Percentiles rank a stretch among this genome's conserved stretches.
These are phyloP conservation scores for Polia nebulosa DNA, from an alignment of 2,888 invertebrate genomes.

Conservation along the genomic window DNA sequence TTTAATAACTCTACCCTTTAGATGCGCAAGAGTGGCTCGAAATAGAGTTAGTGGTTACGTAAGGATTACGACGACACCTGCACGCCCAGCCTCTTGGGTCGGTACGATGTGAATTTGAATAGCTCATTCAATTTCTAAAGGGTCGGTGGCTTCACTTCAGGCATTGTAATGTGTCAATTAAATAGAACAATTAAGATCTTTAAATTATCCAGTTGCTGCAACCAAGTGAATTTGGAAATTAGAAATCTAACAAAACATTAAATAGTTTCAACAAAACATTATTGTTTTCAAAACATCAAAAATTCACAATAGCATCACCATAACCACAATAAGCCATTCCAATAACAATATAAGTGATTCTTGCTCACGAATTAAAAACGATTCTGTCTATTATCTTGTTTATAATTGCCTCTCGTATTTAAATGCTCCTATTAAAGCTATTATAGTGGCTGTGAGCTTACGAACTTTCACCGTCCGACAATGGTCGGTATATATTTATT, in stretches of 20 bases:
- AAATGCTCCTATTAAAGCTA: slow-evolving; percentile 57
- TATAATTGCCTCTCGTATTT: slow-evolving; percentile 37
- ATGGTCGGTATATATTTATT: slow-evolving; percentile 78
- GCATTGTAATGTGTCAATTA: slow-evolving; percentile 46
- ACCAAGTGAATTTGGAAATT: not conserved
- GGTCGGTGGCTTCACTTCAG: slow-evolving; percentile 16
- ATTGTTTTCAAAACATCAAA: not conserved
- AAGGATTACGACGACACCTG: slow-evolving; percentile 67
- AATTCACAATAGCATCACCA: not conserved
- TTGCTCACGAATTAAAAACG: slow-evolving; percentile 21
- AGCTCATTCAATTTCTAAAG: slow-evolving; percentile 59
- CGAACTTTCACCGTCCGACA: slow-evolving; percentile 78
- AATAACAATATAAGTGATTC: slow-evolving; percentile 11
- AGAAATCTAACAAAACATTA: slow-evolving; percentile 3
- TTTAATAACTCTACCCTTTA: slow-evolving; percentile 54
- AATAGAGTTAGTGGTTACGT: slow-evolving; percentile 68
- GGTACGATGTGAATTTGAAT: slow-evolving; percentile 61
- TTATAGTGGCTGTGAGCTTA: slow-evolving; percentile 58
- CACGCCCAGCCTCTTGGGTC: slow-evolving; percentile 53
- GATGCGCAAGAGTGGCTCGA: slow-evolving; percentile 59
- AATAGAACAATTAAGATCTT: not conserved
- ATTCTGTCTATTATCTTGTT: slow-evolving; percentile 32
- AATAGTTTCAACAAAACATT: not conserved
- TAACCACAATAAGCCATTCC: slow-evolving; percentile 10
- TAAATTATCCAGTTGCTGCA: not conserved